Evolutionary conservation across 2,797 vertebrate genomes (phyloP), one percentile per base, ranked within the genome.

Genomic region (Aeoliscus strigatus): DNA sequence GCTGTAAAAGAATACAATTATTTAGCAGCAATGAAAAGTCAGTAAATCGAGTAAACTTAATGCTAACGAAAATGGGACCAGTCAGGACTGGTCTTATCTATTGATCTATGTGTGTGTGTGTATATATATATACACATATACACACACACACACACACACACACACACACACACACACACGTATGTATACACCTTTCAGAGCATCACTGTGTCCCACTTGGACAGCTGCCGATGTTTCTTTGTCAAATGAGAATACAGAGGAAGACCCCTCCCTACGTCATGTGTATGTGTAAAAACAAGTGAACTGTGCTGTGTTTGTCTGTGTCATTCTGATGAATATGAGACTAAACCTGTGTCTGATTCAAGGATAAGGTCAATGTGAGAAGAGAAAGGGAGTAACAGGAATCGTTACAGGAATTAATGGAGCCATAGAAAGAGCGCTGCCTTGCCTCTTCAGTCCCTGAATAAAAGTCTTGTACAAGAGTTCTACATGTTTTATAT

Each of bases 401-500:
- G n/a, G n/a, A n/a, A n/a, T n/a, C n/a, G n/a, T n/a, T n/a, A n/a
- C n/a, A n/a, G n/a, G n/a, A n/a, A n/a, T n/a, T n/a, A n/a, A 52
- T 32, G 39, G 68, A 79, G 70, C 65, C 70, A 80, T 73, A 77
- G 59, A 21, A 42, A 53, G 30, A 66, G 50, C 6, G 14, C 59
- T 49, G 48, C 55, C 54, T 75, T 61, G 61, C 79, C 39, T 79
- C 61, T 66, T 60, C 31, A 70, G 71, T 39, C 38, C 61, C 39
- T 62, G 29, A 66, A 60, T 51, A 47, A 64, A 45, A 48, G 65
- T 44, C 51, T 71, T 33, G 43, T 32, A 37, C 44, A 75, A 63
- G 8, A 24, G 70, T 53, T 71, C 15, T 73, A 66, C 45, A 56
- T 81, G 79, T 85, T 83, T 85, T 82, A 60, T 83, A 81, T 84